These are phyloP conservation scores for Sinodicranocentrus sp. DNA, from an alignment of 2,888 invertebrate species.

Conservation along the genomic window DNA sequence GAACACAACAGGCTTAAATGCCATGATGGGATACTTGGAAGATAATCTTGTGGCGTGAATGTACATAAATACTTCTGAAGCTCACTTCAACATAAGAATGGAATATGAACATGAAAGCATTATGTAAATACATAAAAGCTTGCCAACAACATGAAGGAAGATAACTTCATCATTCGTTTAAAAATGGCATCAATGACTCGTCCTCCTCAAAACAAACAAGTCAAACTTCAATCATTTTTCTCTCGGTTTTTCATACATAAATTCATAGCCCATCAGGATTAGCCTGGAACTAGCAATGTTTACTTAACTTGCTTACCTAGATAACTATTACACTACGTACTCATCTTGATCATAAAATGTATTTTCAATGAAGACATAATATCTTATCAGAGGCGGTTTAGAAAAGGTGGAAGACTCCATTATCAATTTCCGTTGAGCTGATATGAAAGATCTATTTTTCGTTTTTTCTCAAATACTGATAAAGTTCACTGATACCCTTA, in stretches of 20 bases:
- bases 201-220: constrained; percentile 46
- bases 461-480: constrained; percentile 34
- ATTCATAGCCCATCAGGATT: too few relatives aligned
- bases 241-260: too few relatives aligned
- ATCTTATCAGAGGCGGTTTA: not conserved
- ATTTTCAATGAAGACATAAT: too few relatives aligned
- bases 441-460: constrained; percentile 41
- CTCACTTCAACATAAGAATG: not conserved
- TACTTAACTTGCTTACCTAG: not conserved
- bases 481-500: constrained; percentile 25
- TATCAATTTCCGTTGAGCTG: constrained; percentile 54
- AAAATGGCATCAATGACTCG: constrained; percentile 47
- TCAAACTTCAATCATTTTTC: constrained; percentile 27
- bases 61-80: constrained; percentile 1
- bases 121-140: constrained; percentile 35
- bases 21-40: not conserved
- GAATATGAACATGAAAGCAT: constrained; percentile 12
- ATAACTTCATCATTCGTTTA: constrained; percentile 44
- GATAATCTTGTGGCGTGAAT: not conserved
- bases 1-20: not conserved
- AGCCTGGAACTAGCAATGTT: not conserved
- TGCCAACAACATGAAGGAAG: constrained; percentile 56
- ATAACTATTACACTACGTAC: not conserved
- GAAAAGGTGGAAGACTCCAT: constrained; percentile 19
- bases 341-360: too few relatives aligned